Conservation (phyloP, 2,888 invertebrate genomes). For the Campopleginae sp. region DNA sequence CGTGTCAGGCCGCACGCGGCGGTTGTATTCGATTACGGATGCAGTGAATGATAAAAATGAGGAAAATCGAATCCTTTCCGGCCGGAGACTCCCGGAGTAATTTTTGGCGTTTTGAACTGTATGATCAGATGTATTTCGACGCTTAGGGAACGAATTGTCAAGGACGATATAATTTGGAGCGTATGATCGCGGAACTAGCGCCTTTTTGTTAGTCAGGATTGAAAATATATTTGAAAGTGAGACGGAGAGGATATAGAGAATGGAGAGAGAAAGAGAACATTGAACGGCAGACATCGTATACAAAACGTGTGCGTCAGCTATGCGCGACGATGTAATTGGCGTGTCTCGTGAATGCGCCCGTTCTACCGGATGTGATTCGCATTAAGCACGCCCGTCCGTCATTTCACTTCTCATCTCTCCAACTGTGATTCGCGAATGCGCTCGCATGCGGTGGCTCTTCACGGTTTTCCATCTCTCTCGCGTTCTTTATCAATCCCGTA, state of each 20-base stretch:
- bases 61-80: constrained; percentile 77
- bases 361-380: constrained; percentile 79
- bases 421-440: constrained; percentile 49
- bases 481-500: background rate
- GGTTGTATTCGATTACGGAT: constrained; percentile 71
- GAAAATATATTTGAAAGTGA: constrained; percentile 3
- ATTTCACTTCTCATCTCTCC: constrained; percentile 66
- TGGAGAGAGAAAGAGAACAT: constrained; percentile 29
- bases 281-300: constrained; percentile 65
- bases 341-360: constrained; percentile 79
- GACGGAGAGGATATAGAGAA: background rate
- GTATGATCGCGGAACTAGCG: constrained; percentile 11
- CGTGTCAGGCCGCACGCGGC: constrained; percentile 47
- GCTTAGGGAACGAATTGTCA: background rate
- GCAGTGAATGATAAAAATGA: constrained; percentile 74
- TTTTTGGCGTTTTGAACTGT: background rate
- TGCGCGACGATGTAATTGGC: constrained; percentile 78
- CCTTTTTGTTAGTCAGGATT: constrained; percentile 19
- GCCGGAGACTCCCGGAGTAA: constrained; percentile 40
- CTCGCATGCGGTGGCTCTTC: constrained; percentile 58
- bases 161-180: background rate
- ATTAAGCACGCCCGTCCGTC: constrained; percentile 79
- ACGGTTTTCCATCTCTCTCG: constrained; percentile 35
- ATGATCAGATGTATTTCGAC: background rate
- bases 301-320: constrained; percentile 74